Evolutionary conservation across 2,888 invertebrate species (phyloP).

Genomic region (Arrhopalites spinosus): DNA sequence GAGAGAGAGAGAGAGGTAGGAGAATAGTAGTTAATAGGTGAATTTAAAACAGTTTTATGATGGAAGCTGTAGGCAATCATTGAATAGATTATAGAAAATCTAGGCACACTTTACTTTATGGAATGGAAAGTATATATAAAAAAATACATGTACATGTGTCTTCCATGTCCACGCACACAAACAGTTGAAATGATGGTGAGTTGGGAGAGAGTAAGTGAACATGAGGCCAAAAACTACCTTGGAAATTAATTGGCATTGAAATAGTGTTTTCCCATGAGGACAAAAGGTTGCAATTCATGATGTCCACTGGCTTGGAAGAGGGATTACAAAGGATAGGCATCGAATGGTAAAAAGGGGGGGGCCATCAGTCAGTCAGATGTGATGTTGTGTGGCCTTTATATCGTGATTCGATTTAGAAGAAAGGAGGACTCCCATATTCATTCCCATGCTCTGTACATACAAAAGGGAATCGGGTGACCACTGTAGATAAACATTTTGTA

Average conservation of each 20-base stretch:
- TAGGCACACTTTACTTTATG: slow-evolving; percentile 10
- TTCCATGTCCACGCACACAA: too few relatives aligned
- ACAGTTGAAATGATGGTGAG: neutral
- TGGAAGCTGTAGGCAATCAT: neutral
- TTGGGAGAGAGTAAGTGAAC: neutral
- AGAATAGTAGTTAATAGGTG: neutral
- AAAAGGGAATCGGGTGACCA: slow-evolving; percentile 33
- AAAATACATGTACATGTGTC: too few relatives aligned
- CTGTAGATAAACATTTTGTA: slow-evolving; percentile 44
- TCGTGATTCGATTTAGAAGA: slow-evolving; percentile 44
- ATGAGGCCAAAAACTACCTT: slow-evolving; percentile 28
- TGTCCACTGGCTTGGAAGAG: slow-evolving; percentile 50
- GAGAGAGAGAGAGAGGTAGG: neutral
- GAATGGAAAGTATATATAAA: slow-evolving; percentile 12
- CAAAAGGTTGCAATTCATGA: slow-evolving; percentile 48
- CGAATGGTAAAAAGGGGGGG: slow-evolving; percentile 42
- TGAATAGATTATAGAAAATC: neutral
- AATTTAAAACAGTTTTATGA: slow-evolving; percentile 18
- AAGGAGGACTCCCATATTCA: neutral
- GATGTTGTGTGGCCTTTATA: slow-evolving; percentile 36
- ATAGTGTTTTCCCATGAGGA: slow-evolving; percentile 53
- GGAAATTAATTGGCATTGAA: slow-evolving; percentile 54
- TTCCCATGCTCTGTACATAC: neutral
- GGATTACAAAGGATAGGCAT: slow-evolving; percentile 46
- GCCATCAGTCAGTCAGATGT: slow-evolving; percentile 35